Percentiles rank a stretch among this genome's conserved stretches.
phyloP scores from a whole-genome alignment of 2,888 invertebrate genomes.

The Chymomyza fuscimana region DNA sequence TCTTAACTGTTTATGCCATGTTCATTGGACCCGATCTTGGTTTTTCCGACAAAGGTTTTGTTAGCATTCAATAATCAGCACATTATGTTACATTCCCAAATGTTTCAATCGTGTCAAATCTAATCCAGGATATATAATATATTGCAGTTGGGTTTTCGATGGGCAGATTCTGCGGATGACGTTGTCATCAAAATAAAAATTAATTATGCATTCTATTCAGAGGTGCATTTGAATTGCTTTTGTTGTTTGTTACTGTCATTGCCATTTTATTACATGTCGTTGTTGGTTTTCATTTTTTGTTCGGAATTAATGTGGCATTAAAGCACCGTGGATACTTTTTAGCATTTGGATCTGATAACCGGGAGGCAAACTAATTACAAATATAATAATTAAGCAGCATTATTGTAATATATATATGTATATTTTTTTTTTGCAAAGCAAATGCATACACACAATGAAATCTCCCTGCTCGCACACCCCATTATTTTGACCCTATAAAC shows the following conservation, averaged over 20 bases:
- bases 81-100: not conserved
- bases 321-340: slow-evolving; percentile 56
- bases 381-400: slow-evolving; percentile 77
- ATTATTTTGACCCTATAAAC: not conserved
- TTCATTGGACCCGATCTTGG: too few species aligned
- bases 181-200: slow-evolving; percentile 79
- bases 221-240: slow-evolving; percentile 69
- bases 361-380: slow-evolving; percentile 74
- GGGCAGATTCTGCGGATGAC: slow-evolving; percentile 50
- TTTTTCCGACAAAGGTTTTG: too few species aligned
- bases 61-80: too few species aligned
- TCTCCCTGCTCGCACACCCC: not conserved
- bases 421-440: slow-evolving; percentile 58
- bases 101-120: not conserved
- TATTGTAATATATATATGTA: slow-evolving; percentile 36
- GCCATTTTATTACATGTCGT: slow-evolving; percentile 54
- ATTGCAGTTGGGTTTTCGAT: not conserved
- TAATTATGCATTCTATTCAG: slow-evolving; percentile 77
- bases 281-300: slow-evolving; percentile 34
- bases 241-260: slow-evolving; percentile 69
- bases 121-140: not conserved
- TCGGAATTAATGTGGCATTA: slow-evolving; percentile 67
- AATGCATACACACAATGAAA: slow-evolving; percentile 48
- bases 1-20: too few species aligned
- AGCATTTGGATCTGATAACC: slow-evolving; percentile 66